Percentiles rank a stretch among this genome's conserved stretches.
Conservation (phyloP, 1,140 invertebrate genomes). For the Bombus soroeensis region DNA sequence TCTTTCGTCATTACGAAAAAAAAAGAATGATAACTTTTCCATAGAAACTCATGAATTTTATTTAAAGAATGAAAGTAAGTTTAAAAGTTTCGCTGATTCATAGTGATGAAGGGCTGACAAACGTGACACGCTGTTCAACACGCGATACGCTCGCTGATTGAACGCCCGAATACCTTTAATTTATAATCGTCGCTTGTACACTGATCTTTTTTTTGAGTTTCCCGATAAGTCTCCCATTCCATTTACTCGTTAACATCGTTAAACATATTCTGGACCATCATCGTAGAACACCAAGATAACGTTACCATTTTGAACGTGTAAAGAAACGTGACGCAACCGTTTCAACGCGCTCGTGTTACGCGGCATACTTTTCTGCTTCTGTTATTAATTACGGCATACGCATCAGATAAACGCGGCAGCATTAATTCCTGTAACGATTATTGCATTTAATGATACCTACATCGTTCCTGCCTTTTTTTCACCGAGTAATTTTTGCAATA, state of each 20-base stretch:
- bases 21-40: neutral
- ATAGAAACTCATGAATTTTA: neutral
- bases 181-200: neutral
- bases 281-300: neutral
- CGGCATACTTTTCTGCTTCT: constrained; percentile 16
- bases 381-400: constrained; percentile 23
- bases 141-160: neutral
- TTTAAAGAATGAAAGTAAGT: neutral
- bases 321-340: constrained; percentile 24
- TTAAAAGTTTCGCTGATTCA: neutral
- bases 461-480: neutral
- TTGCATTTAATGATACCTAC: constrained; percentile 40
- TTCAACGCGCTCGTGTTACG: neutral
- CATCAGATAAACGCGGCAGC: constrained; percentile 14
- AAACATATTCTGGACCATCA: neutral
- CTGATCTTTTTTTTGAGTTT: neutral
- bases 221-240: neutral
- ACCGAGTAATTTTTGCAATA: constrained; percentile 27
- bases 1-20: too few species aligned
- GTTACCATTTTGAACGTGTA: neutral
- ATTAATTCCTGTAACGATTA: constrained; percentile 37
- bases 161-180: neutral
- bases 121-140: neutral
- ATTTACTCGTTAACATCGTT: neutral
- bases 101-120: neutral